Evolutionary conservation across 2,113 vertebrate genomes (phyloP), one percentile per base, ranked within the genome.

Genomic region (Aleadryas rufinucha): DNA sequence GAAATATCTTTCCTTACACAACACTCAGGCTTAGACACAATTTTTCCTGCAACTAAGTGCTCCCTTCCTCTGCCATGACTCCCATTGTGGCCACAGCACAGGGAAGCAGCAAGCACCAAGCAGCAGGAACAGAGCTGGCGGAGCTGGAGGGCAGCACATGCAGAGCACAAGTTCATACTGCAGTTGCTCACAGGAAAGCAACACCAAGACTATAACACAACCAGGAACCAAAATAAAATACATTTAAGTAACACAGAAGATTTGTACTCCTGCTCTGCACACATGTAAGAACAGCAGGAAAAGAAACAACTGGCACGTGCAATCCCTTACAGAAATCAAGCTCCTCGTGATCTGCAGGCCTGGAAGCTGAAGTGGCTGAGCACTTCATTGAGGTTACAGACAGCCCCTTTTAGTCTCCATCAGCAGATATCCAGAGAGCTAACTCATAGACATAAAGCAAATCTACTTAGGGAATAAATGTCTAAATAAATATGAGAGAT

Each of bases 401-500:
- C 54, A 94, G 71, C 30, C 33, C 41, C 56, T 89, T 70, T 86
- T 56, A 78, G 65, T 84, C 86, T 82, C 84, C 52, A 96, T 69
- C 84, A 91, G 75, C 57, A 95, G 31, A 93, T 35, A 96, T 37
- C 26, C 57, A 71, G 65, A 72, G 37, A 83, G 53, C 75, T 87
- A 95, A 82, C 61, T 76, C 65, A 28, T 0, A 72, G n/a, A 84
- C 57, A 75, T 94, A 92, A 94, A 85, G 82, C 69, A 95, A 97
- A 95, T 94, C 80, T 74, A 78, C 70, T 82, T 84, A 89, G 74
- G 66, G 70, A 91, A 93, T 95, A 95, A 95, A 96, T 20, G 74
- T 93, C 93, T 87, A 86, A 95, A 72, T 93, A 95, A 95, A 71
- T 81, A 60, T 64, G 80, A 95, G 74, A 89, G 80, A 93, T 84